Evolutionary conservation across 2,113 vertebrate genomes (phyloP).

Genomic region (Phainopepla nitens): DNA sequence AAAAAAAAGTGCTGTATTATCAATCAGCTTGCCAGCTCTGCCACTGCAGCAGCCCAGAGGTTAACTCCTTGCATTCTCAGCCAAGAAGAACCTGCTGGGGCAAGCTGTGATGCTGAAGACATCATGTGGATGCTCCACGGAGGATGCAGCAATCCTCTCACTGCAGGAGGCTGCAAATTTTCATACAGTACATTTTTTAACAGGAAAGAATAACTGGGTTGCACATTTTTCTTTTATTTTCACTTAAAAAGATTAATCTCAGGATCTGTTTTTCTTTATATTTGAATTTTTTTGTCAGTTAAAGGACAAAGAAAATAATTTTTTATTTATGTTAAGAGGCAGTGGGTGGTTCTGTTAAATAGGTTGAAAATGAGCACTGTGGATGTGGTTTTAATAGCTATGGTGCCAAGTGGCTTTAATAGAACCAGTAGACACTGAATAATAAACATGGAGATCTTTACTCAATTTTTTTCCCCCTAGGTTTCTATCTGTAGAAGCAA

Average conservation of each 20-base stretch:
- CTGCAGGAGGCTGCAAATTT: neutral
- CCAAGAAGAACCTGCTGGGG: neutral
- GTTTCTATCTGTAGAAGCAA: neutral
- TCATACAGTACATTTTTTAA: neutral
- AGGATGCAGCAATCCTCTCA: neutral
- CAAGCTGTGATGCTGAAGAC: neutral
- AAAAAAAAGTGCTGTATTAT: neutral
- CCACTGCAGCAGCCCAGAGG: neutral
- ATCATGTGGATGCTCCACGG: fast-evolving
- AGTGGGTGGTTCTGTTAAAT: neutral
- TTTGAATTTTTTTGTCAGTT: neutral
- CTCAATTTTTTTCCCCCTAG: fast-evolving
- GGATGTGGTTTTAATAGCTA: neutral
- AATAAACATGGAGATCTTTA: neutral
- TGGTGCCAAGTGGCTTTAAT: neutral
- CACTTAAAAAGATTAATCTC: neutral
- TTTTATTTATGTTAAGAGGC: neutral
- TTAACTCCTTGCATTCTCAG: neutral
- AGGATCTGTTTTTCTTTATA: neutral
- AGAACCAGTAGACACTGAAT: neutral
- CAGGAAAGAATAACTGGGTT: neutral
- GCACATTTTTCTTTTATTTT: neutral
- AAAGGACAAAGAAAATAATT: neutral
- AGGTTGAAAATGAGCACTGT: neutral
- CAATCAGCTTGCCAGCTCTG: neutral